phyloP scores from a whole-genome alignment of 2,113 vertebrate genomes.

The Hystrix cristata region DNA sequence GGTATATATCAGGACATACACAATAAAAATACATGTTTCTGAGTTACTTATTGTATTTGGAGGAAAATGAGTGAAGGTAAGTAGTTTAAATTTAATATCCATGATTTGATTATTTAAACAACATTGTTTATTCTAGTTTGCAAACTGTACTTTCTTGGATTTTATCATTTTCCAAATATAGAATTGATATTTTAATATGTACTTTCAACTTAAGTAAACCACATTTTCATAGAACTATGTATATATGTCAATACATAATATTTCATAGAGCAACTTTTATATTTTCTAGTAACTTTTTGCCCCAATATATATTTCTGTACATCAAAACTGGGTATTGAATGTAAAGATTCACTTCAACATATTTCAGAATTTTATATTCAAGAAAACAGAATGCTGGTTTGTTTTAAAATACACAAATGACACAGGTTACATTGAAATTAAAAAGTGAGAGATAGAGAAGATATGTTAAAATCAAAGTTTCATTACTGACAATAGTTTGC shows the following conservation, averaged over 20 bases:
- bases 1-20: background rate
- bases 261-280: background rate
- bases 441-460: background rate
- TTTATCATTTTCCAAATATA: background rate
- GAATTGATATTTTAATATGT: background rate
- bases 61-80: background rate
- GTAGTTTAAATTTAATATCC: background rate
- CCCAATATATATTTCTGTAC: background rate
- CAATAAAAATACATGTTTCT: background rate
- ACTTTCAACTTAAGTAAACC: background rate
- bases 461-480: background rate
- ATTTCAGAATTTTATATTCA: constrained; percentile 20
- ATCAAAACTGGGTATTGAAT: background rate
- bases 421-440: background rate
- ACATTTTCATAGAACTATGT: background rate
- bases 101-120: background rate
- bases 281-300: background rate
- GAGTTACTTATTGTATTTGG: background rate
- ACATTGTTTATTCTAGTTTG: background rate
- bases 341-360: background rate
- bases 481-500: background rate
- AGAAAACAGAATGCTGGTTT: background rate
- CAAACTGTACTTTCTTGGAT: background rate
- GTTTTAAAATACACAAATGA: background rate
- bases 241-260: background rate